phyloP scores from a whole-genome alignment of 2,113 vertebrate species.

The Bufo bufo region DNA sequence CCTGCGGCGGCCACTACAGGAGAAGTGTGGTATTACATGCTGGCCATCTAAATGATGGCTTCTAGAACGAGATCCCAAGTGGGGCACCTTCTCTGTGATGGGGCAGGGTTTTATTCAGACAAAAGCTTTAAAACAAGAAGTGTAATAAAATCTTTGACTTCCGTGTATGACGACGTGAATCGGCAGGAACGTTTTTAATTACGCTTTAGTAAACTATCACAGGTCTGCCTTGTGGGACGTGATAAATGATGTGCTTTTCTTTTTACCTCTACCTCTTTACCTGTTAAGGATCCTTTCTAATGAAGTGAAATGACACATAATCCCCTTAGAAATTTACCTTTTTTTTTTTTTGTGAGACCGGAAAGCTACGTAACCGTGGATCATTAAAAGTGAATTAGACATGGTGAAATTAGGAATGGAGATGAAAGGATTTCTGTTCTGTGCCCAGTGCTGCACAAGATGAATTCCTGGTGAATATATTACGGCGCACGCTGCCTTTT shows the following conservation, averaged over 20 bases:
- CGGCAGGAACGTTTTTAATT: too few species aligned
- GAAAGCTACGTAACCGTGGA: slow-evolving; percentile 27
- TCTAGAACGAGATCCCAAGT: too few species aligned
- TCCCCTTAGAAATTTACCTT: slow-evolving; percentile 5
- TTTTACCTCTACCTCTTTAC: neutral
- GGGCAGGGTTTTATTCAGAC: too few species aligned
- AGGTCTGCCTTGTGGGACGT: neutral
- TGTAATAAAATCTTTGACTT: neutral
- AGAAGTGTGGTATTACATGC: too few species aligned
- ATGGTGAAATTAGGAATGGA: slow-evolving; percentile 45
- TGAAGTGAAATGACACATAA: slow-evolving; percentile 37
- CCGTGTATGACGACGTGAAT: neutral
- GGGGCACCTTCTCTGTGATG: too few species aligned
- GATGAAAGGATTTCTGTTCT: slow-evolving; percentile 46
- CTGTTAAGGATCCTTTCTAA: slow-evolving; percentile 23
- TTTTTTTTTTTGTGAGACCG: neutral
- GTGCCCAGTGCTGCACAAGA: neutral
- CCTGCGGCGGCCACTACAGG: too few species aligned
- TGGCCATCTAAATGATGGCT: too few species aligned
- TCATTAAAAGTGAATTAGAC: slow-evolving; percentile 52
- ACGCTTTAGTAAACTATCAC: neutral
- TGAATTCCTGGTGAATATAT: slow-evolving; percentile 37
- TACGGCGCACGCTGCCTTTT: slow-evolving; percentile 25
- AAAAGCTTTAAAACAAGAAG: too few species aligned
- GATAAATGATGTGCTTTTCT: neutral